These are phyloP conservation scores for Fukomys damarensis DNA, from an alignment of 2,113 vertebrate genomes.

Conservation along the genomic window DNA sequence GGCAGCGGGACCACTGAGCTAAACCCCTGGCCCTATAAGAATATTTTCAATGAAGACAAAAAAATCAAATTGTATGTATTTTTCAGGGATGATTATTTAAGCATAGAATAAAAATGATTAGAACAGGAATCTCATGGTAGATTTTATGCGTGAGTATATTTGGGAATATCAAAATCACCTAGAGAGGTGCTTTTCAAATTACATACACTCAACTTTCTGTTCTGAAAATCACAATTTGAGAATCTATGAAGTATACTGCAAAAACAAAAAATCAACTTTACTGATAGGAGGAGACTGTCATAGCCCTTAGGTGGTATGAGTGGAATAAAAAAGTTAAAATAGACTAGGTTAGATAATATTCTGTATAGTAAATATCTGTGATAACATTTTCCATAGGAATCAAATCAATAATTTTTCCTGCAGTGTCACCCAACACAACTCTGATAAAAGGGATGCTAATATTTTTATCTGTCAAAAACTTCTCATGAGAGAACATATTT, in stretches of 20 bases:
- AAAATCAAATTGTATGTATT: conserved; percentile 54
- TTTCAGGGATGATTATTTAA: conserved; percentile 31
- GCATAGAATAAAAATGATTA: conserved; percentile 56
- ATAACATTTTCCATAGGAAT: conserved; percentile 24
- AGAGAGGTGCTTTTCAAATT: not conserved
- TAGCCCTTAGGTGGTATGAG: not conserved
- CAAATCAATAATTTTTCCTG: conserved; percentile 33
- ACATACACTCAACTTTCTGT: not conserved
- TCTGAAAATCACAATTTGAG: conserved; percentile 40
- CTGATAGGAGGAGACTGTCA: not conserved
- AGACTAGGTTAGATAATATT: not conserved
- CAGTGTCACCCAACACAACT: not conserved
- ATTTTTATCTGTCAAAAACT: not conserved
- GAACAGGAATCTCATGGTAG: not conserved
- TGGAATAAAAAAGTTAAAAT: conserved; percentile 20
- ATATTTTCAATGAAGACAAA: conserved; percentile 62
- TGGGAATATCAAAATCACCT: not conserved
- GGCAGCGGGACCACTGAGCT: too few species aligned
- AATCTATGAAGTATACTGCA: not conserved
- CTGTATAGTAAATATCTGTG: not conserved
- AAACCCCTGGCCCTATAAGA: too few species aligned
- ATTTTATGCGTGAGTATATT: not conserved
- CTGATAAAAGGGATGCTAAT: conserved; percentile 30
- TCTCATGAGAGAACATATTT: not conserved
- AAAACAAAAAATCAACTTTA: conserved; percentile 22